Evolutionary conservation across 2,113 vertebrate species (phyloP).

Genomic region (Notothenia rossii): DNA sequence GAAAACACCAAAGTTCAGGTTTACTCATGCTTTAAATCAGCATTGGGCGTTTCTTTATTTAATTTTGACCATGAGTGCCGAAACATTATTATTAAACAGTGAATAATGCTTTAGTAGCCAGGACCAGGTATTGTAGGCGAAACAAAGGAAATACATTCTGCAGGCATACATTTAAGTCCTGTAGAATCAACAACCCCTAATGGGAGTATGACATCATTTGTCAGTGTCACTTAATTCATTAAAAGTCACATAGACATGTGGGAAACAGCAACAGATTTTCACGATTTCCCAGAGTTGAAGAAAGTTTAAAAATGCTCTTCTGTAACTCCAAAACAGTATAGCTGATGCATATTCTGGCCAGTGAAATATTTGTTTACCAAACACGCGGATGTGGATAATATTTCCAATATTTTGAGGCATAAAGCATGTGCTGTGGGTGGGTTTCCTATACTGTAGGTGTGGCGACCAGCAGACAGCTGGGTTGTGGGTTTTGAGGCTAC

Average conservation of each 20-base stretch:
- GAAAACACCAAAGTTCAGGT: neutral
- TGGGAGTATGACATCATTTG: neutral
- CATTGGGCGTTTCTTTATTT: neutral
- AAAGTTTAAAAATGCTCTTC: neutral
- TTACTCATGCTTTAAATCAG: neutral
- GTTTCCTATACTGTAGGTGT: constrained; percentile 56
- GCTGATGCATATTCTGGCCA: constrained; percentile 51
- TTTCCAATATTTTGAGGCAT: constrained; percentile 58
- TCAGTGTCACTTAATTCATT: neutral
- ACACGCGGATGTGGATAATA: constrained; percentile 56
- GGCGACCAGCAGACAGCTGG: constrained; percentile 53
- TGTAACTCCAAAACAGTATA: constrained; percentile 42
- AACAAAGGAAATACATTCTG: neutral
- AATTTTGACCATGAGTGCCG: neutral
- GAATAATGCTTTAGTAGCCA: neutral
- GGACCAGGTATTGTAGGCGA: neutral
- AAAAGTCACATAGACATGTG: neutral
- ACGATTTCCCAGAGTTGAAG: neutral
- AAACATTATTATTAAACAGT: neutral
- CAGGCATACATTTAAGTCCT: neutral
- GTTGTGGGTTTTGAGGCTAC: constrained; percentile 53
- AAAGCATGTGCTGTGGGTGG: constrained; percentile 66
- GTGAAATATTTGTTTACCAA: constrained; percentile 66
- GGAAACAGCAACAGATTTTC: neutral
- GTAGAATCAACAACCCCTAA: neutral